phyloP scores from a whole-genome alignment of 1,140 invertebrate genomes.

The Marisa cornuarietis region DNA sequence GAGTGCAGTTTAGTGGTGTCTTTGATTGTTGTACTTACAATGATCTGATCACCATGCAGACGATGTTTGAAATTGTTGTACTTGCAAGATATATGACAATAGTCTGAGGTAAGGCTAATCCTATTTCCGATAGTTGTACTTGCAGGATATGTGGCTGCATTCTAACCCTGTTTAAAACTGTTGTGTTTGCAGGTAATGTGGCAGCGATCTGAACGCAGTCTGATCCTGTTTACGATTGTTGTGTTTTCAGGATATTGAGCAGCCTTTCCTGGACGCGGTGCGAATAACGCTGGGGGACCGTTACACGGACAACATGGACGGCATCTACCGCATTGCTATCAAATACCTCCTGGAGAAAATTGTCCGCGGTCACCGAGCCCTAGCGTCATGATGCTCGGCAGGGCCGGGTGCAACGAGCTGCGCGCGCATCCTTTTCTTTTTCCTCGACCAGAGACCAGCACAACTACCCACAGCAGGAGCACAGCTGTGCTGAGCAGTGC shows the following conservation, averaged over 20 bases:
- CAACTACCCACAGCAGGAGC: not conserved
- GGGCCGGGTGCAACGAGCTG: no score
- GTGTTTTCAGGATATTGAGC: slow-evolving; percentile 75
- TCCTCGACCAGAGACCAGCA: not conserved
- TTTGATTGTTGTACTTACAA: no score
- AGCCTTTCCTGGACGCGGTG: slow-evolving; percentile 74
- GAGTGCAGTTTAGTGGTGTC: no score
- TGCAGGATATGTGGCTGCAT: no score
- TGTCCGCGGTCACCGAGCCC: slow-evolving; percentile 69
- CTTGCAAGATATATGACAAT: no score
- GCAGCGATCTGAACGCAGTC: not conserved
- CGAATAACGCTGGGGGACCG: slow-evolving; percentile 85
- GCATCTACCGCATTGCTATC: slow-evolving; percentile 90
- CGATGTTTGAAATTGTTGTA: no score
- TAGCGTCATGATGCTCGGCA: slow-evolving; percentile 10
- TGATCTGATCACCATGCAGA: no score
- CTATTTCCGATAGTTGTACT: no score
- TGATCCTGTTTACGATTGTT: not conserved
- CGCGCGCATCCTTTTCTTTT: not conserved
- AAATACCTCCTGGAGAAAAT: slow-evolving; percentile 89
- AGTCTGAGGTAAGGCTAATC: no score
- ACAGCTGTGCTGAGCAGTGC: no score
- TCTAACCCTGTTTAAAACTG: not conserved
- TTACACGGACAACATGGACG: slow-evolving; percentile 91
- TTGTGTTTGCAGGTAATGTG: not conserved